Evolutionary conservation across 2,888 invertebrate species (phyloP).

Genomic region (Embidobia sp.): DNA sequence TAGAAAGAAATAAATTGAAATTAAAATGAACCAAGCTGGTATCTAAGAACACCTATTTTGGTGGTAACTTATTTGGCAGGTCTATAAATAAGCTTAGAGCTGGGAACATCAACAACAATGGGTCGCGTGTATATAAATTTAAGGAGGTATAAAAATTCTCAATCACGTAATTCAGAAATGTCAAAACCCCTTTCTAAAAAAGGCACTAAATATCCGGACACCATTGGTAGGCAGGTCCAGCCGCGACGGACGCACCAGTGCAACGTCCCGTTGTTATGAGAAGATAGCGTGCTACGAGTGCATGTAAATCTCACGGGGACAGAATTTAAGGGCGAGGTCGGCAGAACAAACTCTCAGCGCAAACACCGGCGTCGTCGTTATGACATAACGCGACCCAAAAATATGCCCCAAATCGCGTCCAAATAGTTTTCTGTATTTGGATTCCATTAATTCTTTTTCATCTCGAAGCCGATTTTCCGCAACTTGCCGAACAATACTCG

Average conservation of each 20-base stretch:
- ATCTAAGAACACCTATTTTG: too few species aligned
- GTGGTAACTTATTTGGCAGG: too few species aligned
- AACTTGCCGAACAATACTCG: neutral
- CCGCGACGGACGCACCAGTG: conserved; percentile 1
- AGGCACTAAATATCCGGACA: conserved; percentile 20
- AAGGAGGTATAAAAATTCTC: conserved; percentile 33
- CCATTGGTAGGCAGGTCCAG: conserved; percentile 20
- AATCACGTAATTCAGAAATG: conserved; percentile 33
- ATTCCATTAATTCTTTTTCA: conserved; percentile 18
- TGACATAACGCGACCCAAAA: conserved; percentile 20
- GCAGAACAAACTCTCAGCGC: conserved; percentile 16
- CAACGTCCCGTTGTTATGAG: conserved; percentile 27
- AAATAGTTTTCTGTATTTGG: conserved; percentile 24
- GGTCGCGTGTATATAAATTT: conserved; percentile 9
- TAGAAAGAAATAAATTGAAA: too few species aligned
- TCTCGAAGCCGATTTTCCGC: neutral
- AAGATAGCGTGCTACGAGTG: conserved; percentile 24
- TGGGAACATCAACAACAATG: conserved; percentile 25
- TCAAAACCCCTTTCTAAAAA: conserved; percentile 26
- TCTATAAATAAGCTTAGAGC: too few species aligned
- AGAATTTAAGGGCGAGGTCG: conserved; percentile 48
- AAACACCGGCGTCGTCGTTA: conserved; percentile 36
- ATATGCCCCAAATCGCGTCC: conserved; percentile 19
- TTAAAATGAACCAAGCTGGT: too few species aligned
- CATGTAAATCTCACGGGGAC: conserved; percentile 45